Percentiles rank a stretch among this genome's conserved stretches.
Conservation (phyloP, 2,113 vertebrate genomes). For the Anseranas semipalmata region DNA sequence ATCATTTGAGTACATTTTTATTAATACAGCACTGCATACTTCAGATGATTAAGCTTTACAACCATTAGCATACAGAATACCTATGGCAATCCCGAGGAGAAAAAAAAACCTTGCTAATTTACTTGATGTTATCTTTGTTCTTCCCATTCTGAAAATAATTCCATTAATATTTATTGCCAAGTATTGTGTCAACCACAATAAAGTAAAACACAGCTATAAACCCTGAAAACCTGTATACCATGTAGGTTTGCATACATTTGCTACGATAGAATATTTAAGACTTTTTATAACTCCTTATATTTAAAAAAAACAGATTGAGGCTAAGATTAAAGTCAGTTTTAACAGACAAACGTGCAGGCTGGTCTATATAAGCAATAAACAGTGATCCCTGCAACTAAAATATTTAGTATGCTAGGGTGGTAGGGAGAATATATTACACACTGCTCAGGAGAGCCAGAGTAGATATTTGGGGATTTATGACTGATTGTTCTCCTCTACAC, state of each 20-base stretch:
- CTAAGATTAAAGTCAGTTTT: conserved; percentile 7
- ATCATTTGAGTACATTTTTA: neutral
- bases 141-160: conserved; percentile 34
- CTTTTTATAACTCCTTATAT: neutral
- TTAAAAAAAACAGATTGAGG: neutral
- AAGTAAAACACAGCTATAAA: conserved; percentile 24
- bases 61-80: conserved; percentile 20
- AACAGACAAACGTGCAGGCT: neutral
- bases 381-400: neutral
- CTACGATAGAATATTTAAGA: neutral
- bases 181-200: neutral
- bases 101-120: neutral
- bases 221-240: neutral
- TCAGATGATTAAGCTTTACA: conserved; percentile 12
- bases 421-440: neutral
- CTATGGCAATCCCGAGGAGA: neutral
- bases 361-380: neutral
- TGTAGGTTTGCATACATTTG: neutral
- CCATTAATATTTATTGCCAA: conserved; percentile 44
- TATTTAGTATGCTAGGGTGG: neutral
- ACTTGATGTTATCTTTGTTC: conserved; percentile 32
- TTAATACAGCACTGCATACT: neutral
- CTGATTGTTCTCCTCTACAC: neutral
- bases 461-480: neutral
- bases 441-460: neutral